These are phyloP conservation scores for Nymphalis urticae DNA, from an alignment of 2,888 invertebrate genomes.

Conservation along the genomic window DNA sequence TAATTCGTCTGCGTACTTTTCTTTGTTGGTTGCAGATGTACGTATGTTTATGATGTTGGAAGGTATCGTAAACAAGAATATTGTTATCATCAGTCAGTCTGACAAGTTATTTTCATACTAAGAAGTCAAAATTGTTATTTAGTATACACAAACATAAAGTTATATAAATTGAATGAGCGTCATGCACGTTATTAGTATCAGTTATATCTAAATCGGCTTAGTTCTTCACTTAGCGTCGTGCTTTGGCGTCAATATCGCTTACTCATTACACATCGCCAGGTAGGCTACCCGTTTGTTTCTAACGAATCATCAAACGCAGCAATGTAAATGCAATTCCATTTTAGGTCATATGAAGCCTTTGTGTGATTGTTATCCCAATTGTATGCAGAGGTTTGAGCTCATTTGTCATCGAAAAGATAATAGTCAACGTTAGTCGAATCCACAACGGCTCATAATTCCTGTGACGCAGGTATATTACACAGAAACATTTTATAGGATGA, in stretches of 20 bases:
- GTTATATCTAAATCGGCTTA: conserved; percentile 74
- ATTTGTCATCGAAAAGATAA: conserved; percentile 72
- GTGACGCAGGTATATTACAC: conserved; percentile 46
- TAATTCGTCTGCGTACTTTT: no score
- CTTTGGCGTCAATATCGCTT: conserved; percentile 35
- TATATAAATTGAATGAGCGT: conserved; percentile 69
- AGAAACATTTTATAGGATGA: neutral
- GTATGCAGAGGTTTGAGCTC: conserved; percentile 60
- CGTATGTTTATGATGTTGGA: neutral
- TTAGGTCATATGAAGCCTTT: conserved; percentile 18
- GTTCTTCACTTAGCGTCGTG: conserved; percentile 51
- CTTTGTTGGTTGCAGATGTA: neutral
- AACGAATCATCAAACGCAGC: conserved; percentile 40
- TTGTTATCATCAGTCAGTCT: conserved; percentile 24
- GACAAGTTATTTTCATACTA: conserved; percentile 46
- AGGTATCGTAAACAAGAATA: conserved; percentile 1
- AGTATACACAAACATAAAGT: conserved; percentile 56
- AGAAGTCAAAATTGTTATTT: conserved; percentile 45
- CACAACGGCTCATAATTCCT: conserved; percentile 66
- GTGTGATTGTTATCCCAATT: conserved; percentile 30
- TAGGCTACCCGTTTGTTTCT: conserved; percentile 30
- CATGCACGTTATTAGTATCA: conserved; percentile 60
- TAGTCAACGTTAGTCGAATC: conserved; percentile 63
- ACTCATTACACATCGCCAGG: conserved; percentile 40
- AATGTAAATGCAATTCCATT: conserved; percentile 48